phyloP scores from a whole-genome alignment of 2,113 vertebrate species.

The Sorex araneus region DNA sequence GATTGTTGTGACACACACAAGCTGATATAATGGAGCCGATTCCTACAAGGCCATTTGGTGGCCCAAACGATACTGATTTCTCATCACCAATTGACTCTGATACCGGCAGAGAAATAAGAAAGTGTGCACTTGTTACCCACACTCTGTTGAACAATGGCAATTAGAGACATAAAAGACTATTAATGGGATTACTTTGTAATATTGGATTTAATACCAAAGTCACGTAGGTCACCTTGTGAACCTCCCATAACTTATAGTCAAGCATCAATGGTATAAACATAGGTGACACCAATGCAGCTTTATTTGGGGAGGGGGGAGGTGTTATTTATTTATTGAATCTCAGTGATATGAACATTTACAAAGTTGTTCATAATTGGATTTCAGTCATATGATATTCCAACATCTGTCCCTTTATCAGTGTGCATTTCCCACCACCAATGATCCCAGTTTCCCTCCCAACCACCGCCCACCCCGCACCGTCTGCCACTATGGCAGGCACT shows the following conservation, averaged over 20 bases:
- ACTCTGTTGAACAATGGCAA: not conserved
- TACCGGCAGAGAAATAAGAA: not conserved
- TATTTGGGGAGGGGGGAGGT: not conserved
- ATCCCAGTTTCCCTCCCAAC: too few relatives aligned
- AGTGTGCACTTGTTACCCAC: not conserved
- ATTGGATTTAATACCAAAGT: not conserved
- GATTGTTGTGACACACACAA: not conserved
- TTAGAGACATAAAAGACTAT: not conserved
- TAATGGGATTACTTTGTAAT: constrained; percentile 5
- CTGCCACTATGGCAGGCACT: too few relatives aligned
- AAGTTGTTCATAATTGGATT: too few relatives aligned
- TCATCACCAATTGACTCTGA: not conserved
- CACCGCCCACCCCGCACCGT: too few relatives aligned
- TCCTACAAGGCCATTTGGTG: not conserved
- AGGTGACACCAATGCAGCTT: not conserved
- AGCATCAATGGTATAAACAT: not conserved
- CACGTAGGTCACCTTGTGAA: not conserved
- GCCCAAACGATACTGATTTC: not conserved
- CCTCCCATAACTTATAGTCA: not conserved
- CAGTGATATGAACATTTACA: too few relatives aligned
- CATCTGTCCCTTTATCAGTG: too few relatives aligned
- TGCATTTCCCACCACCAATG: too few relatives aligned
- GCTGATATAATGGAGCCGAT: not conserved
- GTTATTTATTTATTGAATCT: too few relatives aligned
- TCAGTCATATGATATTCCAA: too few relatives aligned